Base-by-base conservation (phyloP, 2,888 invertebrate species). In the Didymodactylos carnosus region DNA sequence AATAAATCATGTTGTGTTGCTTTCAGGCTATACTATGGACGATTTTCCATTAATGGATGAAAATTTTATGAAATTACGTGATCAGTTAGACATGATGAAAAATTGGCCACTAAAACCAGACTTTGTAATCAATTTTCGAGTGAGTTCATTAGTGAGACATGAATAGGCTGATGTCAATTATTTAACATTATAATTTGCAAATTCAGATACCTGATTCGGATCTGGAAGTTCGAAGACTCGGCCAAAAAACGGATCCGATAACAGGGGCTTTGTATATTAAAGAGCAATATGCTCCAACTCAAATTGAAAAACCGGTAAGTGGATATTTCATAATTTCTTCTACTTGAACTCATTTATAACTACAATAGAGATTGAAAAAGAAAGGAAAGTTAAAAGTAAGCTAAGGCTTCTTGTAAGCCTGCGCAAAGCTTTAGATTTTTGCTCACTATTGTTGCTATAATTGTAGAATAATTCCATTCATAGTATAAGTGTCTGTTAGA, bases 41-140 rank as follows among this genome's bases (percentile, higher is more conserved):
- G 83, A 80, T 53, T 81, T 81, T 76, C 83, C 83, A 10, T 80
- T 80, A 69, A 75, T 81, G 49, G 79, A 78, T 41, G 82, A 82
- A 76, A 80, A 80, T 14, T 78, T 77, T 49, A 77, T 82, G 76
- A 78, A 79, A 23, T 79, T 82, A 14, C 77, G 79, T 73, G 81
- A 83, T 75, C 83, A 83, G 75, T 76, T 83, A 29, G 82, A 82
- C 75, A 76, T 82, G 41, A 78, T 83, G 14, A 81, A 80, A 75
- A 82, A 80, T 76, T 82, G 81, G 81, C 81, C 80, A 77, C 75
- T 83, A 6, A 80, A 80, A 70, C 83, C 83, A 73, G 83, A 83
- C 76, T 83, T 82, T 76, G 81, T 83, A 73, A 80, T 83, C 73
- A 81, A 83, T 77, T 49, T 83, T 14, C 80, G 81, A 80, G 82